A percentile compares a stretch with the other conserved stretches of the same genome.
Conservation (phyloP, 2,888 invertebrate species). For the Lamellibrachia columna region DNA sequence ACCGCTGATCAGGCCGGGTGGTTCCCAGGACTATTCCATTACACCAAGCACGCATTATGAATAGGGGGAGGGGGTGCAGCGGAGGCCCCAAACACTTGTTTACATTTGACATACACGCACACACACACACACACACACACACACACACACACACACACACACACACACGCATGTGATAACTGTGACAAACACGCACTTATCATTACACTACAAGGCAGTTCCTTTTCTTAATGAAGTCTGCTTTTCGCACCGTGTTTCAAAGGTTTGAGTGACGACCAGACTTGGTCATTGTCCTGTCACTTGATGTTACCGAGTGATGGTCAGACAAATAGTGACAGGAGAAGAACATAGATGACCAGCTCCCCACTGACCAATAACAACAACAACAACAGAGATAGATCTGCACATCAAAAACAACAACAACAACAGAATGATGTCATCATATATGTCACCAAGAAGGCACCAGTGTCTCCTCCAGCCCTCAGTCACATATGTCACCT, state of each 20-base stretch:
- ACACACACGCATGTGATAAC: not conserved
- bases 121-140: no score
- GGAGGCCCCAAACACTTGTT: not conserved
- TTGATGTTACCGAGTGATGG: not conserved
- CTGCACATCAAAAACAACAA: not conserved
- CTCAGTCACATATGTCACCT: not conserved
- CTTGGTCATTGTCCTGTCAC: not conserved
- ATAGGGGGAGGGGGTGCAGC: not conserved
- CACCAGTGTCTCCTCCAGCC: not conserved
- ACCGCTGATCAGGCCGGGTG: not conserved
- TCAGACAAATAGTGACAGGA: not conserved
- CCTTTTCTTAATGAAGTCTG: not conserved
- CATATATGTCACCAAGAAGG: not conserved
- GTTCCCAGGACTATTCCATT: not conserved
- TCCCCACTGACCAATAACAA: not conserved
- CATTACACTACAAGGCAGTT: not conserved
- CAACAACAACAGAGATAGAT: not conserved
- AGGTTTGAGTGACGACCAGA: not conserved
- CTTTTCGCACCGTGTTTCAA: no score
- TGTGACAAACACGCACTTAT: not conserved
- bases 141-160: no score
- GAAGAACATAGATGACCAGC: not conserved
- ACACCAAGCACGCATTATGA: not conserved
- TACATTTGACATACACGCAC: not conserved
- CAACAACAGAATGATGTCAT: not conserved